Evolutionary conservation across 2,797 vertebrate genomes (phyloP).

Genomic region (Darevskia nairensis): DNA sequence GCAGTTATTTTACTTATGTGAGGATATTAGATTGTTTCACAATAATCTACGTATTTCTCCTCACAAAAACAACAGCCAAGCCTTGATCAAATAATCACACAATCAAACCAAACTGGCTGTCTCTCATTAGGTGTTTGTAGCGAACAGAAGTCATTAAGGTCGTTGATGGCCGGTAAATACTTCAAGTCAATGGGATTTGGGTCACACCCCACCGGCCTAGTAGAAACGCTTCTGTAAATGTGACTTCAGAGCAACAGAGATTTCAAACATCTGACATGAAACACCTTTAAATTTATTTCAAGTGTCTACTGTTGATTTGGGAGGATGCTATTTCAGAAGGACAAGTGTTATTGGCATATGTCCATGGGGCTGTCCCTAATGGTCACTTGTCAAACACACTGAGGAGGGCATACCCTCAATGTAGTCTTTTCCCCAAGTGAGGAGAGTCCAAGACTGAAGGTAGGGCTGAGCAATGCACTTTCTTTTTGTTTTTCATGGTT

Average conservation of each 20-base stretch:
- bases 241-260: background rate
- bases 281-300: background rate
- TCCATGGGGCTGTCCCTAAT: no score
- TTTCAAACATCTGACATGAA: background rate
- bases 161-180: background rate
- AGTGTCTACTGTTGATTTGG: background rate
- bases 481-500: no score
- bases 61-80: background rate
- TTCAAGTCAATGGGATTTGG: background rate
- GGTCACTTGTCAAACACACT: no score
- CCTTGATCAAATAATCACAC: background rate
- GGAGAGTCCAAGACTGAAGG: no score
- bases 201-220: background rate
- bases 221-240: background rate
- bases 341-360: background rate
- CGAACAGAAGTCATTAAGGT: background rate
- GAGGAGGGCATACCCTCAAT: no score
- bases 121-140: background rate
- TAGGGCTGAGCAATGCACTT: no score
- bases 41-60: background rate
- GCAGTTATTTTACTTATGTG: background rate
- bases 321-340: background rate
- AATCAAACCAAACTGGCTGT: background rate
- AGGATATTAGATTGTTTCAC: background rate
- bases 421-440: no score